These are phyloP conservation scores for Stenolophus ochropezus DNA, from an alignment of 2,888 invertebrate species.

Conservation along the genomic window DNA sequence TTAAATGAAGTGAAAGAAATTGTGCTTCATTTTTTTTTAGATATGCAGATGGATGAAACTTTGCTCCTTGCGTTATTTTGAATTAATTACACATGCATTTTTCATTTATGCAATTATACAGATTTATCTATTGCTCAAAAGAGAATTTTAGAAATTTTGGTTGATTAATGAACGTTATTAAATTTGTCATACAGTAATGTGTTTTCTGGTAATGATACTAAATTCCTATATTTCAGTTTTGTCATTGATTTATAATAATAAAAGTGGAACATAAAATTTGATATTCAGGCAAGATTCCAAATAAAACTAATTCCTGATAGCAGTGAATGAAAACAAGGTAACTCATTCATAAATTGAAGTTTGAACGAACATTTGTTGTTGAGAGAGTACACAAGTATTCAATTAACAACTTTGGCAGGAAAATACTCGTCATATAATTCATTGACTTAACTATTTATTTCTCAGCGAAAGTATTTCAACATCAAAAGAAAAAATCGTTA, in stretches of 20 bases:
- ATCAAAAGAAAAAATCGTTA: too few species aligned
- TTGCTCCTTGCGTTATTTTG: too few species aligned
- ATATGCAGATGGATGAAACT: too few species aligned
- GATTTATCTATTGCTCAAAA: not conserved
- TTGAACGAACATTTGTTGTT: not conserved
- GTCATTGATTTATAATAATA: slow-evolving; percentile 41
- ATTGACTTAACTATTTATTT: too few species aligned
- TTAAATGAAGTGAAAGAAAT: too few species aligned
- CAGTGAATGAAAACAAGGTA: not conserved
- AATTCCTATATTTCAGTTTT: slow-evolving; percentile 7
- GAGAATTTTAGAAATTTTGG: not conserved
- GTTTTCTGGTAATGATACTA: not conserved
- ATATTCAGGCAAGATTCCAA: slow-evolving; percentile 37
- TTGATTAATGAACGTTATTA: not conserved
- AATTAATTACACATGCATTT: too few species aligned
- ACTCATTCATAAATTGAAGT: not conserved
- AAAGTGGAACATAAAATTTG: slow-evolving; percentile 32
- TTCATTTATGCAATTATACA: too few species aligned
- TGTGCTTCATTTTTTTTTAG: too few species aligned
- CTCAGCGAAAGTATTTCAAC: too few species aligned
- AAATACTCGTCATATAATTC: not conserved
- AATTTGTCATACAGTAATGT: not conserved
- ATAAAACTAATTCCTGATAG: not conserved
- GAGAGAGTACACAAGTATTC: not conserved
- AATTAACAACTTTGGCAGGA: not conserved